Evolutionary conservation across 2,113 vertebrate species (phyloP), one percentile per base, ranked within the genome.

Genomic region (Myocastor coypus): DNA sequence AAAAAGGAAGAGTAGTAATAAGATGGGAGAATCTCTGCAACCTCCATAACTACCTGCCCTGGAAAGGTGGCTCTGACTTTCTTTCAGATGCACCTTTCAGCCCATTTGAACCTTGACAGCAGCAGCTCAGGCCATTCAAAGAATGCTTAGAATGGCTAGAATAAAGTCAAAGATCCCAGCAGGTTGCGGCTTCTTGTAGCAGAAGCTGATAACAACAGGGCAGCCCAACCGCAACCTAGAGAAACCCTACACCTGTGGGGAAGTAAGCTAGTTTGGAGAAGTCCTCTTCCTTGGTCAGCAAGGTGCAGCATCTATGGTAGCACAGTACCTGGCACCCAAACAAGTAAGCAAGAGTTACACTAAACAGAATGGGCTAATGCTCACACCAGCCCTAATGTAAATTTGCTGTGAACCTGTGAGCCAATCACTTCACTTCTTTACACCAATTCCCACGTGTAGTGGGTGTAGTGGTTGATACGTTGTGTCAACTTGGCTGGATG

Each of bases 341-440:
- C 57, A 87, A 81, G 34, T 50, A 9, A 26, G 88, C 42, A 87
- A 64, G 7, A 26, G 22, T 52, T 83, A 34, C 42, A 37, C 40
- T 63, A 46, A 94, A 88, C 91, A 37, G 42, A 93, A 89, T 34
- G 50, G 68, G 82, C 55, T 63, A 40, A 57, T 61, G n/a, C n/a
- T 64, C 63, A 50, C 32, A 26, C 71, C 32, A 68, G 69, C 84
- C 64, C 77, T 57, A 26, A 66, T 28, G 78, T 64, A 66, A 46
- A 87, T 61, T 42, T 91, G 73, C 71, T 92, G 46, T 88, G 52
- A 87, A 84, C 4, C 10, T 42, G 63, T 83, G 59, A 64, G 64
- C 8, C 52, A 37, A 50, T 0, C 61, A 42, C 46, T 89, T 94
- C 40, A 63, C 32, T 89, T 93, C 61, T 92, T 88, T 82, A n/a